Evolutionary conservation across 2,797 vertebrate species (phyloP), one percentile per base, ranked within the genome.

Genomic region (Scomberomorus guttatus): DNA sequence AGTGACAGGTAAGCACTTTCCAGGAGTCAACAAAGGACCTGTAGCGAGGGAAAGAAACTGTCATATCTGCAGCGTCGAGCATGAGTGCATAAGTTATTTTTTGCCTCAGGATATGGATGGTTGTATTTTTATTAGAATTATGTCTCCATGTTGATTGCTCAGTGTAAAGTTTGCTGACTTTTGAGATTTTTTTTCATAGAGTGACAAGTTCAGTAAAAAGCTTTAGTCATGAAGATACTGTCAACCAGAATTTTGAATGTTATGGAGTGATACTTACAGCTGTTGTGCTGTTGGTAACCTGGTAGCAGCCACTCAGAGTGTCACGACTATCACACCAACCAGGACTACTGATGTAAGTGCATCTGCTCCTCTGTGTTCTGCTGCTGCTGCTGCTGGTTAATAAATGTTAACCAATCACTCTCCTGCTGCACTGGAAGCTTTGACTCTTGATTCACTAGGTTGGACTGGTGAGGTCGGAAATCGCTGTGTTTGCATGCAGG

Each of bases 1-100:
- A 58, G 61, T 91, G 91, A 93, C 94, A 95, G 94, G 94, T 95
- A 94, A 93, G 92, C 89, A 92, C 89, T 88, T 91, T 92, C 87
- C 82, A 83, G 85, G 80, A 90, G 91, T 90, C 89, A 89, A 92
- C 89, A 92, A 91, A 92, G 90, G 90, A 89, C 73, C 86, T 86
- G 93, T 80, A 84, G 89, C 56, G 15, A 84, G 77, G 57, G 80
- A 42, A 55, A 58, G 79, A 82, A 79, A 87, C 71, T 80, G 75
- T 81, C 54, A 85, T 71, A 84, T 90, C 88, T 84, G 12, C 85
- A 87, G 79, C 70, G 58, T 67, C 32, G 75, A 83, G 80, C 78
- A 32, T 6, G 62, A 81, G 77, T 20, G 75, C 85, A 75, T 14
- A 58, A 89, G 89, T 85, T 92, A 88, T 91, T 91, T 89, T 84